Percentiles rank a stretch among this genome's conserved stretches.
phyloP scores from a whole-genome alignment of 1,140 invertebrate genomes.

The Heliconius congener region DNA sequence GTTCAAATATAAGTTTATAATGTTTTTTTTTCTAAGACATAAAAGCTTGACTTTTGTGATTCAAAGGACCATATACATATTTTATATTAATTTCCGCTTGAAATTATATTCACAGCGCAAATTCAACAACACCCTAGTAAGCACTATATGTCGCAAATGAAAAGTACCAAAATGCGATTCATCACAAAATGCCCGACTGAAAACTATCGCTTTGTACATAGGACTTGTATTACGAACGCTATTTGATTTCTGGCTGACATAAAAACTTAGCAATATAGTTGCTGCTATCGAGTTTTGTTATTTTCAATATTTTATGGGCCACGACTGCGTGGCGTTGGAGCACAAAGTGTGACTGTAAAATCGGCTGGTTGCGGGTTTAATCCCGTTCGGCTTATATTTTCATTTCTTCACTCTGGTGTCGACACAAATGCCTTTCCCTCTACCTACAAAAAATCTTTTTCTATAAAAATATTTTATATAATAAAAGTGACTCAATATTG shows the following conservation, averaged over 20 bases:
- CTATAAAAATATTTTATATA: background rate
- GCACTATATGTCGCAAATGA: background rate
- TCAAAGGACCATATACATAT: too few species aligned
- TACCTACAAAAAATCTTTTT: too few species aligned
- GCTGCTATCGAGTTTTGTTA: background rate
- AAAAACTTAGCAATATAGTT: constrained; percentile 11
- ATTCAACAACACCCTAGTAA: background rate
- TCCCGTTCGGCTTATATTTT: too few species aligned
- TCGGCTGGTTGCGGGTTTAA: background rate
- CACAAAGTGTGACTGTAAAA: too few species aligned
- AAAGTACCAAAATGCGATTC: constrained; percentile 7
- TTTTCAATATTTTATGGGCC: background rate
- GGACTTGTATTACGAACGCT: constrained; percentile 8
- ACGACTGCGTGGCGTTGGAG: too few species aligned
- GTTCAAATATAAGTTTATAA: too few species aligned
- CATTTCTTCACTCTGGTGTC: too few species aligned
- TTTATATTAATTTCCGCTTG: too few species aligned
- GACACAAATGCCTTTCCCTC: too few species aligned
- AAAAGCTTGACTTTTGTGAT: too few species aligned
- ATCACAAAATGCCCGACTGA: background rate
- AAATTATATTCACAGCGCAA: background rate
- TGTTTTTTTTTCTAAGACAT: too few species aligned
- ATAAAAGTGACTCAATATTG: background rate
- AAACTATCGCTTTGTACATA: constrained; percentile 13
- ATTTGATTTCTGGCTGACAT: constrained; percentile 12